Conservation (phyloP, 2,888 invertebrate genomes). For the Cephus rjabovi region DNA sequence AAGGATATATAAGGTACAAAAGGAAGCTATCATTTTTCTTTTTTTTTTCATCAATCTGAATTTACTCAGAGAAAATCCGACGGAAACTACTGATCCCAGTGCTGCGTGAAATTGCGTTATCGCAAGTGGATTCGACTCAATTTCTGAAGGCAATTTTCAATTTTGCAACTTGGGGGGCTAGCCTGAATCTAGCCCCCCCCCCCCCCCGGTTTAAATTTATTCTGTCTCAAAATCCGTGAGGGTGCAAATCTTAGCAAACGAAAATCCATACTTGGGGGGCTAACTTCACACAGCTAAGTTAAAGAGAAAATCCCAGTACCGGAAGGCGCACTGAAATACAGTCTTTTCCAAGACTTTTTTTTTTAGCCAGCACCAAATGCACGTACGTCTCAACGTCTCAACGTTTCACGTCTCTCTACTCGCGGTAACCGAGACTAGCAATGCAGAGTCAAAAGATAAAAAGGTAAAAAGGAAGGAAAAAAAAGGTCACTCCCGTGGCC, state of each 20-base stretch:
- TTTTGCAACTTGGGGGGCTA: no score
- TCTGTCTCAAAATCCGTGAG: no score
- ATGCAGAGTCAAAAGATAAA: neutral
- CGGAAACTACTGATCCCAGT: neutral
- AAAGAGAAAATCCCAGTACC: neutral
- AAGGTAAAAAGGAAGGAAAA: neutral
- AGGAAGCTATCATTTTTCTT: neutral
- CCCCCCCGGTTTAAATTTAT: no score
- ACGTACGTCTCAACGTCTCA: neutral
- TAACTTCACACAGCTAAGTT: neutral
- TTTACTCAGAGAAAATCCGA: no score
- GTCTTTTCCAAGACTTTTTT: neutral
- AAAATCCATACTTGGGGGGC: no score
- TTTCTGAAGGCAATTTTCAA: neutral
- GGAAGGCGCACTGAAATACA: neutral
- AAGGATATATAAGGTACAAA: constrained; percentile 13
- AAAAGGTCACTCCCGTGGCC: neutral
- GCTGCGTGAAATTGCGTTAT: constrained; percentile 24
- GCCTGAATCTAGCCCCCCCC: no score
- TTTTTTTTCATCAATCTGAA: neutral
- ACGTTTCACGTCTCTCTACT: neutral
- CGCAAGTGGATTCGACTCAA: constrained; percentile 23
- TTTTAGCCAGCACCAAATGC: neutral
- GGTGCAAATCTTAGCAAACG: no score
- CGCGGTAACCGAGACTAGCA: neutral